Percentiles rank a stretch among this genome's conserved stretches.
Conservation (phyloP, 2,113 vertebrate species). For the Campylomormyrus tamandua region DNA sequence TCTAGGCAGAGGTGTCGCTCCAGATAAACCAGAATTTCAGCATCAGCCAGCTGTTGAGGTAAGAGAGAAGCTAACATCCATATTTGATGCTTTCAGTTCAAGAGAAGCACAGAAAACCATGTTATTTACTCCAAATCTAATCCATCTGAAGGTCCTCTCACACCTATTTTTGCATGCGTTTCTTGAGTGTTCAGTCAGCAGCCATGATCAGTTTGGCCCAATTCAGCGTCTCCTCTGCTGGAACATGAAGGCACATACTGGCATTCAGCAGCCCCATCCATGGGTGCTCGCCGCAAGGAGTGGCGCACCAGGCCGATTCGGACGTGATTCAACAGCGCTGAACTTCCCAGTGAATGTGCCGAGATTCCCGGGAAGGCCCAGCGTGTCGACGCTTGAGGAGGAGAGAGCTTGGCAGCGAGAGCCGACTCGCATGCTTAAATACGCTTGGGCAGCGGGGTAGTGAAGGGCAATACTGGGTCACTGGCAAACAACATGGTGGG, state of each 20-base stretch:
- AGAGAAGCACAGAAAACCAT: not conserved
- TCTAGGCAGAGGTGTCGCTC: not conserved
- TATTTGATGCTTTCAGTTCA: not conserved
- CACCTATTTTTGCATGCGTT: not conserved
- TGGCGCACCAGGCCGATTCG: conserved; percentile 29
- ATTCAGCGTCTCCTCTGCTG: not conserved
- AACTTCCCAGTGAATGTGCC: conserved; percentile 28
- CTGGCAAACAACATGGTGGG: conserved; percentile 19
- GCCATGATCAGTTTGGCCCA: too few species aligned
- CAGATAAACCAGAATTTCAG: not conserved
- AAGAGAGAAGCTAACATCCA: not conserved
- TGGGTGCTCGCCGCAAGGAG: conserved; percentile 23
- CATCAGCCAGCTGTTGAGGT: conserved; percentile 1
- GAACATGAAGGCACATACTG: not conserved
- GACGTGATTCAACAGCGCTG: conserved; percentile 39
- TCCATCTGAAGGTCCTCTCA: not conserved
- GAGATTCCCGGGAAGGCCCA: conserved; percentile 41
- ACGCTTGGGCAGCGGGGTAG: conserved; percentile 46
- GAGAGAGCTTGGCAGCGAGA: conserved; percentile 14
- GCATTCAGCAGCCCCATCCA: conserved; percentile 33
- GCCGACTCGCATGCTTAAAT: conserved; percentile 34
- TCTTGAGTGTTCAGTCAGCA: not conserved
- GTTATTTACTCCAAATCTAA: not conserved
- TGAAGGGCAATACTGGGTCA: conserved; percentile 9
- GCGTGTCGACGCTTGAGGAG: conserved; percentile 42